Percentiles rank a stretch among this genome's conserved stretches.
Conservation (phyloP, 1,140 invertebrate genomes). For the Galendromus occidentalis region DNA sequence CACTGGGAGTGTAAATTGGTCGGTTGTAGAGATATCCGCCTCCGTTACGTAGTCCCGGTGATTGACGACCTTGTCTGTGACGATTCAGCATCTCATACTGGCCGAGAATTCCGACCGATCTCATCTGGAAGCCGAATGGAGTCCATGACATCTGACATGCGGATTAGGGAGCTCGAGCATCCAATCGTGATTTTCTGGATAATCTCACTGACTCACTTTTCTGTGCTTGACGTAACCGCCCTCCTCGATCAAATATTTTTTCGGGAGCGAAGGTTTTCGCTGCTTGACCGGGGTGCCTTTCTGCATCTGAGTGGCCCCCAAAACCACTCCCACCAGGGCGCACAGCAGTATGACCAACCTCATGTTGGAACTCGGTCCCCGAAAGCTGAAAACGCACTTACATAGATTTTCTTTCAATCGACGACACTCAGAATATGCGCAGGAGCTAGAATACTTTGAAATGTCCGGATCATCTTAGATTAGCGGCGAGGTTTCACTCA, state of each 20-base stretch:
- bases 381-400: no score
- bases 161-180: background rate
- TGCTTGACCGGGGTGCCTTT: background rate
- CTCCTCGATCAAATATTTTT: background rate
- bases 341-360: background rate
- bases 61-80: background rate
- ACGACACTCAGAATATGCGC: no score
- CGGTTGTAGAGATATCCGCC: slow-evolving; percentile 6
- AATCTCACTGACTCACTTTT: background rate
- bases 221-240: background rate
- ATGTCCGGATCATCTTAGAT: no score
- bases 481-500: no score
- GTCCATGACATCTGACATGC: background rate
- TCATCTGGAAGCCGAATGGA: background rate
- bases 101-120: background rate
- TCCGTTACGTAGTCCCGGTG: background rate
- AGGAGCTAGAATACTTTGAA: no score
- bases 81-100: background rate
- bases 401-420: no score
- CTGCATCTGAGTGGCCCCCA: background rate
- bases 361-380: no score
- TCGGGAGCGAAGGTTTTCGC: background rate
- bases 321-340: background rate
- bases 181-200: background rate
- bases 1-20: background rate